Conservation (phyloP, 2,113 vertebrate species). For the Aphelocoma coerulescens region DNA sequence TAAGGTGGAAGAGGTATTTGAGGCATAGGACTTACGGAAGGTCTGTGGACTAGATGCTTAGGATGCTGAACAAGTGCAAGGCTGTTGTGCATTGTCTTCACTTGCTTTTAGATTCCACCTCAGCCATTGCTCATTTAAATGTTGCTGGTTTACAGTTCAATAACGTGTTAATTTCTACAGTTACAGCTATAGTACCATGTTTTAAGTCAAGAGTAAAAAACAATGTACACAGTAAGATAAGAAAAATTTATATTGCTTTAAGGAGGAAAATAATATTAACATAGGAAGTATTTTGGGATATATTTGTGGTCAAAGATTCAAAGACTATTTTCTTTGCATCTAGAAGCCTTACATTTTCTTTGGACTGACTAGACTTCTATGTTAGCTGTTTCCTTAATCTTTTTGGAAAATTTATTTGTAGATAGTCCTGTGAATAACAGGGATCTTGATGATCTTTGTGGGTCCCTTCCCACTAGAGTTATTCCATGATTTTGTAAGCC, state of each 20-base stretch:
- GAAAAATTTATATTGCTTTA: not conserved
- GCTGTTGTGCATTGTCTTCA: not conserved
- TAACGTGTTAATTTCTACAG: not conserved
- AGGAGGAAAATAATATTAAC: not conserved
- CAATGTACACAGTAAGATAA: not conserved
- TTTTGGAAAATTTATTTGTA: not conserved
- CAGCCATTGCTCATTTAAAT: not conserved
- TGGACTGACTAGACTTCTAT: not conserved
- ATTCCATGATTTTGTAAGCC: not conserved
- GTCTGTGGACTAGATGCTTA: not conserved
- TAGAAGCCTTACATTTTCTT: not conserved
- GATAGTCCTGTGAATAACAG: not conserved
- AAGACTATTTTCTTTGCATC: not conserved
- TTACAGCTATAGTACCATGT: not conserved
- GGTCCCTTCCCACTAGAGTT: not conserved
- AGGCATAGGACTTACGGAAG: not conserved
- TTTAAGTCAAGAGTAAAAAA: not conserved
- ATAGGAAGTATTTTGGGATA: not conserved
- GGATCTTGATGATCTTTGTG: not conserved
- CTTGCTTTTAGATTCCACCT: not conserved
- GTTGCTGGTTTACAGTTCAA: not conserved
- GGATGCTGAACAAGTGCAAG: not conserved
- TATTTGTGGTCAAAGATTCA: not conserved
- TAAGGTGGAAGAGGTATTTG: not conserved
- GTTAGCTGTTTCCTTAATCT: not conserved